Conservation (phyloP, 2,888 invertebrate species). For the Argynnis bischoffii region DNA sequence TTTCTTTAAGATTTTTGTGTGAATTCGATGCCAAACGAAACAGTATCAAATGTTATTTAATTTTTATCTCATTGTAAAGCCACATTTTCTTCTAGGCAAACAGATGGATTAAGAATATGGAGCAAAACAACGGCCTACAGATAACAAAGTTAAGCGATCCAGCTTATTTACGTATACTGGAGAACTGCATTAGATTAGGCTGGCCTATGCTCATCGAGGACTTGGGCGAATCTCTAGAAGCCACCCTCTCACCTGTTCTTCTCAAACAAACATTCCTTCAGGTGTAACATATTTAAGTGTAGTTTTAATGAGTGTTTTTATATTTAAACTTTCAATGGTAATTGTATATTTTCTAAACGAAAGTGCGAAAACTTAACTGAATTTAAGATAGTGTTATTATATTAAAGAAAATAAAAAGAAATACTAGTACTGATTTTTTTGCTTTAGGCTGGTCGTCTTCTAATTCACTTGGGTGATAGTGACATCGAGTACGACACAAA, state of each 20-base stretch:
- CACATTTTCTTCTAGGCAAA: conserved; percentile 82
- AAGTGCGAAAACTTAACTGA: too few relatives aligned
- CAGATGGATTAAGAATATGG: conserved; percentile 95
- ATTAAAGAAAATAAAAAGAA: too few relatives aligned
- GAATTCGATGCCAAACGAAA: too few relatives aligned
- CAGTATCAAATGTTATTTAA: too few relatives aligned
- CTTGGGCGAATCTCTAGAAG: conserved; percentile 93
- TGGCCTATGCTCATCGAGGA: conserved; percentile 94
- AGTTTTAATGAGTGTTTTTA: neutral
- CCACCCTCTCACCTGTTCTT: conserved; percentile 91
- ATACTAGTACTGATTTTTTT: neutral
- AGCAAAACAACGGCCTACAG: conserved; percentile 87
- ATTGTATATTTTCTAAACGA: too few relatives aligned
- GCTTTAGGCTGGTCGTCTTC: conserved; percentile 86
- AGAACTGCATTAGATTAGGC: conserved; percentile 92
- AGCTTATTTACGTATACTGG: conserved; percentile 88
- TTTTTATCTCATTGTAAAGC: too few relatives aligned
- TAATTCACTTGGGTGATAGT: conserved; percentile 92
- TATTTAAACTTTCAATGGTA: too few relatives aligned
- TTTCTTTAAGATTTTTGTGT: too few relatives aligned
- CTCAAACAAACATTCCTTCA: conserved; percentile 90
- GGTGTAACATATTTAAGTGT: conserved; percentile 61
- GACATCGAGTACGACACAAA: conserved; percentile 94
- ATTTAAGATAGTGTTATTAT: too few relatives aligned
- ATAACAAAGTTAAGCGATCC: conserved; percentile 91